Base-by-base conservation (phyloP, 1,140 invertebrate genomes). In the Aphelenchoides besseyi region DNA sequence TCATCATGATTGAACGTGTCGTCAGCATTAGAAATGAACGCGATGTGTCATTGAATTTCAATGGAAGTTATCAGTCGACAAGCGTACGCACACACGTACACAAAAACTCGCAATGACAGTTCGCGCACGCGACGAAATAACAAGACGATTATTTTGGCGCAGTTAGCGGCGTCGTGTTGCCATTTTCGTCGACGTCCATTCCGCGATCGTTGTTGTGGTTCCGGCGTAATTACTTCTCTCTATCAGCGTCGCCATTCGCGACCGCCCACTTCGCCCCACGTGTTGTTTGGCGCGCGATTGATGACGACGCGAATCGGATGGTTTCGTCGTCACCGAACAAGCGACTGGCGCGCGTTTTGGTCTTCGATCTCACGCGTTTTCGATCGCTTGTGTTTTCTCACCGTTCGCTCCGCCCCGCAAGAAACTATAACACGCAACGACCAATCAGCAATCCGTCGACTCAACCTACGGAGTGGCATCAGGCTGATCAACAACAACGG, bases 11-110 rank as follows among this genome's bases (percentile, higher is more conserved):
- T 23, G 41, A 48, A 48, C 41, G 41, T 48, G 41, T 48, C 41
- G 41, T 48, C 41, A 48, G 41, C 41, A 48, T 48, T 48, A 48
- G 41, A 48, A 48, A 48, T 48, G 41, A 48, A 48, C 41, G 41
- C 41, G 41, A 23, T 48, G 41, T 48, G 41, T 48, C 41, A 48
- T 48, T 48, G 41, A 48, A 48, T 48, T 48, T 12, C 41, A 23
- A 12, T 23, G 12, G n/a, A n/a, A 12, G 41, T 23, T 48, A 16
- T 12, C 41, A 12, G 41, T 48, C 41, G 41, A 23, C 41, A 12
- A 48, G 41, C 41, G 41, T 48, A 48, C 41, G 41, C 41, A 48
- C 41, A 48, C 23, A 48, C 41, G 41, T 23, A 23, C 41, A 48
- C 41, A 48, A 23, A 23, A 48, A 48, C 41, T 48, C 41, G n/a